These are phyloP conservation scores for Caenorhabditis sp. DNA, from an alignment of 2,888 invertebrate genomes.

Conservation along the genomic window DNA sequence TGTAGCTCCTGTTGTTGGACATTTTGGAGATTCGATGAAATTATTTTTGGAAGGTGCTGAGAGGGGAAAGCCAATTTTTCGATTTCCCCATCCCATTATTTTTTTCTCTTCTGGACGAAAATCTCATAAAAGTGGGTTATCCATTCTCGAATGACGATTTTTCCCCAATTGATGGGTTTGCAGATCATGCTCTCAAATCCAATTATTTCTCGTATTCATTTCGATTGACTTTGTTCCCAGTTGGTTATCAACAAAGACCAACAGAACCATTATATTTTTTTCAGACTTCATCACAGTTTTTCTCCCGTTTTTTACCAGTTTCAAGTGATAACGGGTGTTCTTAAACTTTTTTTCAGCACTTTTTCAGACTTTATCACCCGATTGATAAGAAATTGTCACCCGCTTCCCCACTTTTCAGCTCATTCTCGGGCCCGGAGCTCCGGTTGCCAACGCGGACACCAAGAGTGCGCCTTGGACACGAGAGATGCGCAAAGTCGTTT, in stretches of 20 bases:
- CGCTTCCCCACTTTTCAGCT: background rate
- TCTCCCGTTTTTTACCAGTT: background rate
- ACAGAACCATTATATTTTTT: background rate
- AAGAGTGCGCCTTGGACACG: slow-evolving; percentile 15
- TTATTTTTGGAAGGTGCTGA: no score
- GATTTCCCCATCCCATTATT: no score
- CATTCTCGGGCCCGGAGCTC: background rate
- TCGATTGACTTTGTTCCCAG: no score
- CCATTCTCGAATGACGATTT: no score
- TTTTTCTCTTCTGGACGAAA: no score
- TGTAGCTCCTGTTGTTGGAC: background rate
- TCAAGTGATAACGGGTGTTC: background rate
- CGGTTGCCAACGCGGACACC: slow-evolving; percentile 1
- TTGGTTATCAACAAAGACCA: background rate
- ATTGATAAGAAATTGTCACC: slow-evolving; percentile 26
- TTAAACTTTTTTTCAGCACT: no score
- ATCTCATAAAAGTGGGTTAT: no score
- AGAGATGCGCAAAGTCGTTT: background rate
- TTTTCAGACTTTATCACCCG: background rate
- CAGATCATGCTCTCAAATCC: no score
- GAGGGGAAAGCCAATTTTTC: no score
- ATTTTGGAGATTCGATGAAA: no score
- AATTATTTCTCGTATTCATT: no score
- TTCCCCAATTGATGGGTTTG: no score
- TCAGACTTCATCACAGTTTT: background rate